Conservation (phyloP, 2,888 invertebrate species). For the Drosophila kanekoi region DNA sequence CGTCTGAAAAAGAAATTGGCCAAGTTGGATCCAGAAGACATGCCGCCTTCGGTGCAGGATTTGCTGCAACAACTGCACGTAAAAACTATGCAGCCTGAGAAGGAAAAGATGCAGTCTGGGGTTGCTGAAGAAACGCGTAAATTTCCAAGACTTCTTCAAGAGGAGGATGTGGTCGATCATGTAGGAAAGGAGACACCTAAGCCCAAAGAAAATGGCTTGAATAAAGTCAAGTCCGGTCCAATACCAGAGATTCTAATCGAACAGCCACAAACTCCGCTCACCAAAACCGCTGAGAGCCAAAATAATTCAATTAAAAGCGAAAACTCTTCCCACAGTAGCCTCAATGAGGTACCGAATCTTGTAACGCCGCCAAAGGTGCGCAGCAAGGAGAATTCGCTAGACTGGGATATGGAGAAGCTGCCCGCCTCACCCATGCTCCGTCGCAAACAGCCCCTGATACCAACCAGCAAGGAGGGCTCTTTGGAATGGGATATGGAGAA, state of each 20-base stretch:
- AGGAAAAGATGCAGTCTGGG: background rate
- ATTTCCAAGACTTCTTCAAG: constrained; percentile 67
- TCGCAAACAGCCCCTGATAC: constrained; percentile 41
- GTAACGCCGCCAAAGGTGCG: constrained; percentile 46
- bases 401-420: constrained; percentile 75
- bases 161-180: constrained; percentile 8
- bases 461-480: constrained; percentile 60
- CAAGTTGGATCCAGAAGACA: constrained; percentile 76
- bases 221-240: background rate
- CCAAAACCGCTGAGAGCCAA: constrained; percentile 10
- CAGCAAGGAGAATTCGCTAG: constrained; percentile 70
- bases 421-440: constrained; percentile 79
- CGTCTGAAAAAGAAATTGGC: constrained; percentile 77
- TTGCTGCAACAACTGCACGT: constrained; percentile 64
- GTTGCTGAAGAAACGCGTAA: constrained; percentile 29
- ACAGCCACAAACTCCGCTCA: background rate
- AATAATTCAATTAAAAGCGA: constrained; percentile 49
- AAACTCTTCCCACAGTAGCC: constrained; percentile 57
- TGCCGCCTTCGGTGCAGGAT: constrained; percentile 84
- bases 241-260: constrained; percentile 18
- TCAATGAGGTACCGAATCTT: constrained; percentile 44
- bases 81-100: constrained; percentile 7
- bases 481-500: constrained; percentile 82
- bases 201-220: constrained; percentile 11
- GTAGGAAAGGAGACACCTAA: background rate